Evolutionary conservation across 2,888 invertebrate genomes (phyloP).

Genomic region (Branchellion lobata): DNA sequence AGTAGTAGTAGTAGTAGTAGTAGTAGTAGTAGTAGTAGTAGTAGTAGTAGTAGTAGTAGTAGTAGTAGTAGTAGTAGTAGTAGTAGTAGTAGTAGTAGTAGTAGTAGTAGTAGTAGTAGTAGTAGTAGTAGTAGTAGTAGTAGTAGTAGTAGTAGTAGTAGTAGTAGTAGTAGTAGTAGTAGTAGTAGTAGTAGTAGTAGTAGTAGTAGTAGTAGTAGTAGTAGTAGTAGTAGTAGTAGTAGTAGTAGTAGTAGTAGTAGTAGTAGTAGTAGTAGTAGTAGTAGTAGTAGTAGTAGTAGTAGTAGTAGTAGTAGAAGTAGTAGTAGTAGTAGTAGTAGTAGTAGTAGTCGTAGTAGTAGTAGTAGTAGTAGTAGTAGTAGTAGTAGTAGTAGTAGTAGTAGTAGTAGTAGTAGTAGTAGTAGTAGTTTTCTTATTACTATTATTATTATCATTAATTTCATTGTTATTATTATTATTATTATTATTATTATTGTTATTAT

Average conservation of each 20-base stretch:
- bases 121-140: background rate
- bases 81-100: conserved; percentile 14
- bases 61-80: conserved; percentile 14
- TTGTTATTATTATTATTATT: background rate
- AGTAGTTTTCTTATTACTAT: too few relatives aligned
- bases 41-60: conserved; percentile 14
- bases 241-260: conserved; percentile 11
- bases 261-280: conserved; percentile 14
- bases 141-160: background rate
- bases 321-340: conserved; percentile 14
- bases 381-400: background rate
- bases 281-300: conserved; percentile 14
- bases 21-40: conserved; percentile 14
- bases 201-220: conserved; percentile 3
- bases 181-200: conserved; percentile 16
- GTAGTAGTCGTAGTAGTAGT: too few relatives aligned
- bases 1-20: conserved; percentile 14
- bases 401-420: background rate
- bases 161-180: background rate
- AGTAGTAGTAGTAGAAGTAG: conserved; percentile 10
- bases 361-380: conserved; percentile 6
- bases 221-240: conserved; percentile 14
- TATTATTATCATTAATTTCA: too few relatives aligned
- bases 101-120: conserved; percentile 14
- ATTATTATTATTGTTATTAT: background rate